Evolutionary conservation across 35 echinoderm and acorn worm genomes (phyloP).

Genomic region (Apostichopus japonicus): DNA sequence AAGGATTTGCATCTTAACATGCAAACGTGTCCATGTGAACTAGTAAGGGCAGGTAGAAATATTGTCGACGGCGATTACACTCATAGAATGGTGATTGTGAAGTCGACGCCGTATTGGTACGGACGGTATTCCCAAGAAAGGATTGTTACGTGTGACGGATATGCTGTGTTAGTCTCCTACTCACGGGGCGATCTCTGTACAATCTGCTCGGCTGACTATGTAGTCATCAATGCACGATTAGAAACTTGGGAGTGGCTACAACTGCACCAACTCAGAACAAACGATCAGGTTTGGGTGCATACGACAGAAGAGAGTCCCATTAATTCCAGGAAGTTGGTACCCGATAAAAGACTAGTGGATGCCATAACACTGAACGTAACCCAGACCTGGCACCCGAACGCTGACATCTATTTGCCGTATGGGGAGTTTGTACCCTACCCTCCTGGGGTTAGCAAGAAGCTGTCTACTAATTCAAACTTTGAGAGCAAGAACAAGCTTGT

Average conservation of each 20-base stretch:
- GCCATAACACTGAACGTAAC: slow-evolving; percentile 9
- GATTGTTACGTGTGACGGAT: neutral
- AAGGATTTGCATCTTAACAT: neutral
- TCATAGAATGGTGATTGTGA: slow-evolving; percentile 16
- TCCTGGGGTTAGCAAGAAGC: neutral
- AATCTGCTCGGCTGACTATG: neutral
- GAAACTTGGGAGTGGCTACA: neutral
- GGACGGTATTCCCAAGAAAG: neutral
- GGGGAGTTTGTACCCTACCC: neutral
- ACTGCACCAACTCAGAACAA: slow-evolving; percentile 4
- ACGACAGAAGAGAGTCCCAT: slow-evolving; percentile 42
- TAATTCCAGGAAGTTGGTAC: neutral
- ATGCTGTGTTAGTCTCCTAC: neutral
- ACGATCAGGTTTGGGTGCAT: slow-evolving; percentile 24
- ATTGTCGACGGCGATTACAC: neutral
- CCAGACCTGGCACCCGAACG: slow-evolving; percentile 19
- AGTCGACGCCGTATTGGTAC: neutral
- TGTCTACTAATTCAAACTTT: neutral
- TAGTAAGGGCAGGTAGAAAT: neutral
- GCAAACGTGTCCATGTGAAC: neutral
- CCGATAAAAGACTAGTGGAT: neutral
- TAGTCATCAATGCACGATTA: neutral
- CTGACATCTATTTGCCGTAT: slow-evolving; percentile 20
- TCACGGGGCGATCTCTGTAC: neutral
- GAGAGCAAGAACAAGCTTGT: slow-evolving; percentile 7